Base-by-base conservation (phyloP, 1,140 invertebrate genomes). In the Asobara japonica region DNA sequence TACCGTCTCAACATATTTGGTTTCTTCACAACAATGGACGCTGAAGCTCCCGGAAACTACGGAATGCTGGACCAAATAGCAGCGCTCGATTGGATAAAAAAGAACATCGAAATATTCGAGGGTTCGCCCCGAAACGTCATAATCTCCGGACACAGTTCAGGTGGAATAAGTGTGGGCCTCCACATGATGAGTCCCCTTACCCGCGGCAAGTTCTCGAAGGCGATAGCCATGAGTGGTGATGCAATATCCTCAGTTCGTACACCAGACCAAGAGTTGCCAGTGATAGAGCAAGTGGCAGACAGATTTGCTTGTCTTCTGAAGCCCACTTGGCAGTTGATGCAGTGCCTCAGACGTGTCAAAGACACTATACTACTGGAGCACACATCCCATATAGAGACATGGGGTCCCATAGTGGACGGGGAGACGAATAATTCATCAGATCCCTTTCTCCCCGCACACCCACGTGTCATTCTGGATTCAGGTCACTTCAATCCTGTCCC, bases 11-110 rank as follows among this genome's bases (percentile, higher is more conserved):
- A 93, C 79, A 93, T 95, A 65, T 92, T 98, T 75, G 97, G 97
- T n/a, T 99, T 97, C 86, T 92, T 98, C 77, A 94, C 94, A 22
- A 92, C 96, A 7, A 90, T 91, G 67, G 94, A 94, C 76, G 90
- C 91, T 4, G 93, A 95, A 80, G 92, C 94, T 0, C 92, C 95
- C 0, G 97, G 97, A 11, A 99, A 99, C 86, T 95, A 92, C 77
- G 97, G 97, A 0, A 86, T 98, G 76, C 90, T 95, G 87, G 97
- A 98, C 80, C 97, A 98, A 88, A 90, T 95, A 36, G 93, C 96
- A 5, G 94, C 96, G 0, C 83, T 97, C 27, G 90, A 91, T 75
- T 97, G 95, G 95, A 91, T 98, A 0, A 92, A 94, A 80, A 91
- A 91, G 48, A 97, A 97, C 81, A 97, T 97, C 11, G 90, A 92